Evolutionary conservation across 2,113 vertebrate species (phyloP), one percentile per base, ranked within the genome.

Genomic region (Onychostoma macrolepis): DNA sequence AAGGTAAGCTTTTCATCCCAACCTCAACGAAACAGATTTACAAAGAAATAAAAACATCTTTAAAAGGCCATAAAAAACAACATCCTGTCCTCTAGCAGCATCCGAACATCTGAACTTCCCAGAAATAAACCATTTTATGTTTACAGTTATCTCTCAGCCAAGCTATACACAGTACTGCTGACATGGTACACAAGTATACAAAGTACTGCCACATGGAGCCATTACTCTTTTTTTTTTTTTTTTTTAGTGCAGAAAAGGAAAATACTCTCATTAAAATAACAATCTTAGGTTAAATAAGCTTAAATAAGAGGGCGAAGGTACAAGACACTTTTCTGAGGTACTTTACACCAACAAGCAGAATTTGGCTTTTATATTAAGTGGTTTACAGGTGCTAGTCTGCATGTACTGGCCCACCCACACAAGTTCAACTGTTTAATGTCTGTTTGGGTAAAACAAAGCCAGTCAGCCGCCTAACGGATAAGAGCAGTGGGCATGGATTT

Each of bases 251-350:
- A 94, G 95, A 94, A 94, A 91, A 91, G 67, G 45, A 86, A 87
- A 79, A 90, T 90, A 85, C 45, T 91, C 90, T 94, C 93, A 93
- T 95, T 93, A 95, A 96, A 95, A 95, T 94, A 94, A 95, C 95
- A 93, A 93, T 89, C 89, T 92, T 91, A 92, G 96, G 96, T 96
- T 96, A 96, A 96, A 96, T 95, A 96, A 95, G 95, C 93, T 97
- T 96, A 96, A 97, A 97, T 96, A 96, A 94, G 85, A 92, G 91
- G 94, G 95, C 95, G 96, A 96, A 96, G 96, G 67, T 95, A 96
- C 93, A 95, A 94, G 94, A 96, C 94, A 94, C 91, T 83, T 95
- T 90, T 96, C 92, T 92, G 93, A 95, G 95, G 94, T 95, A 96
- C 95, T 96, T 94, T 95, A 96, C 96, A 96, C 92, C 95, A 94